A percentile compares a stretch with the other conserved stretches of the same genome.
Conservation (phyloP, 1,140 invertebrate genomes). For the Microplitis demolitor region DNA sequence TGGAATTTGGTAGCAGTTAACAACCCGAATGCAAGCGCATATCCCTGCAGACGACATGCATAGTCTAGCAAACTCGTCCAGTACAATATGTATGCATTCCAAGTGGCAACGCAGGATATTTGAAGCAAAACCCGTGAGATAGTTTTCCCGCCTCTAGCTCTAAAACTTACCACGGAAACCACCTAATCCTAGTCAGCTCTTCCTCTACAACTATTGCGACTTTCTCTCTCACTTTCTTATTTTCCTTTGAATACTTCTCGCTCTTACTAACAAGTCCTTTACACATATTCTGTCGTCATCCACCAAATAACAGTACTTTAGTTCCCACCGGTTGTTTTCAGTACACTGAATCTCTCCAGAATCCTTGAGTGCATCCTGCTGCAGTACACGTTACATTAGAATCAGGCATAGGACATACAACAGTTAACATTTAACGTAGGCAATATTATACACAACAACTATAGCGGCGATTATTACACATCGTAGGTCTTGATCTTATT, state of each 20-base stretch:
- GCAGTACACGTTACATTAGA: neutral
- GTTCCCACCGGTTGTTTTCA: neutral
- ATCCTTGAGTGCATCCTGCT: neutral
- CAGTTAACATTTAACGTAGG: too few species aligned
- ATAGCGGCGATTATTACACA: conserved; percentile 13
- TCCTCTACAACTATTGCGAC: too few species aligned
- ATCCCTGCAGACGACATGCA: conserved; percentile 1
- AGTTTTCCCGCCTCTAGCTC: conserved; percentile 19
- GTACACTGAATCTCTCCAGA: neutral
- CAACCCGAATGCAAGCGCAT: conserved; percentile 6
- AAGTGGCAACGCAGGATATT: conserved; percentile 8
- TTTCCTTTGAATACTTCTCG: too few species aligned
- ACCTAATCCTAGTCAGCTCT: conserved; percentile 12
- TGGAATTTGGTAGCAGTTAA: conserved; percentile 8
- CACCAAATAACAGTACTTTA: conserved; percentile 14
- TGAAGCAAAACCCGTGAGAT: neutral
- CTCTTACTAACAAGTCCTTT: neutral
- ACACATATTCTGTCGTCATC: neutral
- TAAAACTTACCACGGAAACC: conserved; percentile 20
- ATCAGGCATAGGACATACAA: conserved; percentile 1
- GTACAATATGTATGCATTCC: neutral
- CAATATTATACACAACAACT: too few species aligned
- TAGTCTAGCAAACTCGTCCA: neutral
- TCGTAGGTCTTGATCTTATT: neutral
- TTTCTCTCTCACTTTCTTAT: too few species aligned